phyloP scores from a whole-genome alignment of 35 echinoderm and acorn worm genomes.

The Antedon bifida region DNA sequence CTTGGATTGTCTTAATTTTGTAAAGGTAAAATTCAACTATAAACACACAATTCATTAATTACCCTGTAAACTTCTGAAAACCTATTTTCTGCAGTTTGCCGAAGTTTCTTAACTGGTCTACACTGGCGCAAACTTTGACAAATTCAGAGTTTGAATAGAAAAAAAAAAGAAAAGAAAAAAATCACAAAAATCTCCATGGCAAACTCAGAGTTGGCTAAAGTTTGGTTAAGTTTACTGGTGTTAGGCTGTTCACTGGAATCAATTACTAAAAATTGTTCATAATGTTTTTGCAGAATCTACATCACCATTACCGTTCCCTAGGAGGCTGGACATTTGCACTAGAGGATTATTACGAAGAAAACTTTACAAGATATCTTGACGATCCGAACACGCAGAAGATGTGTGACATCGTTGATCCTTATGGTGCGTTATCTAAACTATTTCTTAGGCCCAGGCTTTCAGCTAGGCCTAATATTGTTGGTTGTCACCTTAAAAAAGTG shows the following conservation, averaged over 20 bases:
- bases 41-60: not conserved
- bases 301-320: constrained; percentile 46
- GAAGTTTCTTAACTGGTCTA: not conserved
- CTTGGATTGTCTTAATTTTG: constrained; percentile 56
- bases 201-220: no score
- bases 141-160: not conserved
- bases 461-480: no score
- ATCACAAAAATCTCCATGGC: no score
- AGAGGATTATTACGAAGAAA: constrained; percentile 48
- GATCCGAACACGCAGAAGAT: constrained; percentile 19
- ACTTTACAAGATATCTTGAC: constrained; percentile 40
- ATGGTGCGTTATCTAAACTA: constrained; percentile 14
- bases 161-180: no score
- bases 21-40: constrained; percentile 18
- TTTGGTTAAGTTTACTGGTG: no score
- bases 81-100: no score
- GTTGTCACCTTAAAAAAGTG: no score
- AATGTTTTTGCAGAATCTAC: constrained; percentile 33
- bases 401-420: constrained; percentile 51
- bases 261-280: not conserved
- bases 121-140: not conserved
- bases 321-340: constrained; percentile 73
- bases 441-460: no score
- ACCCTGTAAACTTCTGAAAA: not conserved
- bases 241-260: no score